Conservation (phyloP, 1,140 invertebrate genomes). For the Drosophila azteca region DNA sequence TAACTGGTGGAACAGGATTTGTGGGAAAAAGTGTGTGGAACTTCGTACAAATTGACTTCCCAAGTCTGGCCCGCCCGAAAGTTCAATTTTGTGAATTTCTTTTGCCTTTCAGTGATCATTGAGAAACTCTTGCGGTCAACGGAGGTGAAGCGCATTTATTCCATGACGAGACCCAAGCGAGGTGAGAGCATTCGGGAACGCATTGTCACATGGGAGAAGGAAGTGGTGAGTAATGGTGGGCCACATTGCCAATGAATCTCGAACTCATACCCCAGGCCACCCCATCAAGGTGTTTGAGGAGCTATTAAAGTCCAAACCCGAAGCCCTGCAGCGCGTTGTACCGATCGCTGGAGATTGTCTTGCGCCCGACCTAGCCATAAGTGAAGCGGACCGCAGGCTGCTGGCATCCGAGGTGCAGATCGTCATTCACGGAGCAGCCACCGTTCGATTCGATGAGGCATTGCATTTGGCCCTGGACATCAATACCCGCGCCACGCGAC, state of each 20-base stretch:
- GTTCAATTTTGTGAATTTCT: not conserved
- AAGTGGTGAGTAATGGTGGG: slow-evolving; percentile 74
- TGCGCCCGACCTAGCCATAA: slow-evolving; percentile 88
- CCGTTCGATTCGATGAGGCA: slow-evolving; percentile 91
- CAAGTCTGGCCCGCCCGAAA: not conserved
- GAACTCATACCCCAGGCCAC: too few species aligned
- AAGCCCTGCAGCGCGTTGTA: slow-evolving; percentile 32
- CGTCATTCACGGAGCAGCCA: slow-evolving; percentile 94
- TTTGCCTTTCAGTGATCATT: slow-evolving; percentile 85
- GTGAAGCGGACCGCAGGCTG: slow-evolving; percentile 84
- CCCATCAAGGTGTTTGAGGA: slow-evolving; percentile 34
- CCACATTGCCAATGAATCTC: not conserved
- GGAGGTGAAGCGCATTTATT: slow-evolving; percentile 88
- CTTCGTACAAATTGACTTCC: too few species aligned
- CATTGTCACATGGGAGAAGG: slow-evolving; percentile 84
- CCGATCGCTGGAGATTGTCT: slow-evolving; percentile 86
- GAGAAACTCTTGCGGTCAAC: slow-evolving; percentile 93
- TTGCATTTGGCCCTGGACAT: slow-evolving; percentile 86
- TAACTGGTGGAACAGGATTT: slow-evolving; percentile 89
- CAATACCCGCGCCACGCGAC: slow-evolving; percentile 86
- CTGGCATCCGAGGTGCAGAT: slow-evolving; percentile 85
- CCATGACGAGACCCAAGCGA: slow-evolving; percentile 90
- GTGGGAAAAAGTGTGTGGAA: slow-evolving; percentile 87
- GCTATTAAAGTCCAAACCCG: slow-evolving; percentile 31
- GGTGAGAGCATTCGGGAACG: slow-evolving; percentile 88